Evolutionary conservation across 2,888 invertebrate genomes (phyloP), one percentile per base, ranked within the genome.

Genomic region (Apotomis betuletana): DNA sequence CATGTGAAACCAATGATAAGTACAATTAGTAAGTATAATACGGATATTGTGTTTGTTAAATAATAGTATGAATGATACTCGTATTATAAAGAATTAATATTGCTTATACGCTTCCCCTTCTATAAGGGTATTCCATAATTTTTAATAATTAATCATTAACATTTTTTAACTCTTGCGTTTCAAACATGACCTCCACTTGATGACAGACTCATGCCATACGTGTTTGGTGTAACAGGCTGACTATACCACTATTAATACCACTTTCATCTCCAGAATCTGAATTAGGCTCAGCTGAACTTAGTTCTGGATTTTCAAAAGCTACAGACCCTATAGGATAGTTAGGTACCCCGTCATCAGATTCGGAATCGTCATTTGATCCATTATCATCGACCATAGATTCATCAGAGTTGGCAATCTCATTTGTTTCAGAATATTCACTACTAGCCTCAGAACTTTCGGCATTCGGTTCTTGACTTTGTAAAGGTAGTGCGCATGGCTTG

Each of bases 111-210:
- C 0, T 15, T 15, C 15, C 15, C 15, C 27, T 27, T 27, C 27
- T 27, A 2, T 27, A 2, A 27, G 2, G 27, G 2, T 2, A 27
- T 27, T 27, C 27, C 27, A 27, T 27, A 27, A 27, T 27, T 27
- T 27, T 27, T 27, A 1, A 27, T 27, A 2, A 27, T 41, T 41
- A 41, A 41, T 2, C 4, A 6, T 6, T 41, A n/a, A n/a, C n/a
- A n/a, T 6, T 6, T 6, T 41, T 41, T 1, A 6, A 41, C 5
- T 78, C 83, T 80, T 73, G 83, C 83, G 70, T 83, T 83, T 83
- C 83, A 83, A 3, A 82, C 78, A 36, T 76, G 63, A 5, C 84
- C 84, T 0, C 68, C 52, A 9, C 77, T 76, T 1, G 70, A 74
- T 0, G 71, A 75, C 12, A 84, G 41, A 6, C 73, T 78, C 80